Base-by-base conservation (phyloP, 2,888 invertebrate genomes). In the Augiades crinisus region DNA sequence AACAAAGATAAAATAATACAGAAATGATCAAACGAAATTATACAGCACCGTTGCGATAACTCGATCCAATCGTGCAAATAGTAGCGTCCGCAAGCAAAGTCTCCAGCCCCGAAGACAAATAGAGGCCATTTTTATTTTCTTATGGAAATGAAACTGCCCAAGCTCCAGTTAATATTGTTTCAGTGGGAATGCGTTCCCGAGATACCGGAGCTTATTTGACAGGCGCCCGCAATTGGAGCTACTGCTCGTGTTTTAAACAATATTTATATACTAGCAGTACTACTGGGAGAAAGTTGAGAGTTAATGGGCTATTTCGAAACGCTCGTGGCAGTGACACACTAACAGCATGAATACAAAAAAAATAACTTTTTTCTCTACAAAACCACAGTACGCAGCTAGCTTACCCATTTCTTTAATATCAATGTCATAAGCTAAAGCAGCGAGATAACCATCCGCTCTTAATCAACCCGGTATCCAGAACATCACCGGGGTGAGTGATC, bases 121-220 rank as follows among this genome's bases (percentile, higher is more conserved):
- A 60, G 62, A 51, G 61, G 57, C 60, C 63, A 63, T 64, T 67
- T 65, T 65, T 65, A 65, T 67, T 64, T 63, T 65, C 64, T 62
- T 63, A 67, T 67, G 67, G 61, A 65, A 67, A 67, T 67, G 59
- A 57, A 58, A 64, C 57, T 56, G 63, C 58, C 56, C 56, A 53
- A 43, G 60, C 49, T 54, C 38, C 61, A 53, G 62, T 62, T 65
- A 67, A 65, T 67, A 64, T 62, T 53, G 61, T 55, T 41, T 50
- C 50, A 46, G 55, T 31, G 40, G 53, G 55, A 44, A 53, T 54
- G 59, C 60, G 55, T 56, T 45, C 54, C 53, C 50, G 54, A 59
- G 63, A 59, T 59, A 59, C 60, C 62, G 58, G 40, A 41, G 38
- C 51, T 62, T 63, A 62, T 61, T 64, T 58, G 62, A 64, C 60